Conservation (phyloP, 2,888 invertebrate species). For the Trissolcus japonicus region DNA sequence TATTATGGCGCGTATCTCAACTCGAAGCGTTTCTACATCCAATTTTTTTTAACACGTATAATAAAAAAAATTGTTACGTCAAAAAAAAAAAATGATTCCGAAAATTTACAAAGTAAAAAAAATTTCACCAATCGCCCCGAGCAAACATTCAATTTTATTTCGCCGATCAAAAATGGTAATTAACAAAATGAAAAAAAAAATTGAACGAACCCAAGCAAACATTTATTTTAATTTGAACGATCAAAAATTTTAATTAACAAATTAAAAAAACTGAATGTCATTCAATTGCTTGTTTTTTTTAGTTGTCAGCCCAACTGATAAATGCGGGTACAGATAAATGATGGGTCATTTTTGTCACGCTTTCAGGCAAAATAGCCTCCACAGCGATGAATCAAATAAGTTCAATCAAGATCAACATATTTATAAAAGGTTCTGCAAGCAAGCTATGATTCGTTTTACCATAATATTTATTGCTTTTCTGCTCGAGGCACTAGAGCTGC, state of each 20-base stretch:
- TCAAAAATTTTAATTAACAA: too few relatives aligned
- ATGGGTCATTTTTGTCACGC: conserved; percentile 36
- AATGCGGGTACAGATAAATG: conserved; percentile 36
- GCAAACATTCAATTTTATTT: too few relatives aligned
- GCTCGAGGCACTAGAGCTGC: conserved; percentile 37
- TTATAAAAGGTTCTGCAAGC: conserved; percentile 61
- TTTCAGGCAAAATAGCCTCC: conserved; percentile 45
- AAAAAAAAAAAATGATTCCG: background rate
- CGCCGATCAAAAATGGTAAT: too few relatives aligned
- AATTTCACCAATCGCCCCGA: too few relatives aligned
- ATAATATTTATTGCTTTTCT: conserved; percentile 46
- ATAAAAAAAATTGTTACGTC: conserved; percentile 35
- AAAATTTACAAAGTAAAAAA: too few relatives aligned
- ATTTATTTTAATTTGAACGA: too few relatives aligned
- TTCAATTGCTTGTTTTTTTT: conserved; percentile 15
- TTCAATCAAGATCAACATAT: conserved; percentile 65
- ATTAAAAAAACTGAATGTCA: background rate
- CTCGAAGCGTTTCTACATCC: conserved; percentile 37
- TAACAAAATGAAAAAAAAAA: too few relatives aligned
- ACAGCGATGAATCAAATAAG: conserved; percentile 63
- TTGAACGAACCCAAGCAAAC: too few relatives aligned
- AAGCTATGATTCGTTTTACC: conserved; percentile 39
- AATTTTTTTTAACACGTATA: conserved; percentile 28
- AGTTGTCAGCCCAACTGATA: conserved; percentile 6
- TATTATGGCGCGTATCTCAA: conserved; percentile 49